Evolutionary conservation across 1,140 invertebrate genomes (phyloP), one percentile per base, ranked within the genome.

Genomic region (Drosophila varians): DNA sequence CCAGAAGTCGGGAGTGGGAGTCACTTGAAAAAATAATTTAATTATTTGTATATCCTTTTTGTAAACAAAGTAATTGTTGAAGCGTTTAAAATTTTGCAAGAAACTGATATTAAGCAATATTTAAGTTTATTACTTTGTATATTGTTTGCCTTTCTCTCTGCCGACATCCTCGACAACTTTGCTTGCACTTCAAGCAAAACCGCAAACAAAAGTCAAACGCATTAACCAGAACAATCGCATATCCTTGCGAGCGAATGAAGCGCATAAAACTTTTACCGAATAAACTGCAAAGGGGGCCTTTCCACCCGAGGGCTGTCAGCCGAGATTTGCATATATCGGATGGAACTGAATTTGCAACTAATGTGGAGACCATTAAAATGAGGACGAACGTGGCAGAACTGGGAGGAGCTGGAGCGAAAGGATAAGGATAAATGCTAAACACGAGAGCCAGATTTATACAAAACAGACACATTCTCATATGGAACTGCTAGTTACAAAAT

Each of bases 151-250:
- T n/a, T 34, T n/a, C n/a, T n/a, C n/a, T n/a, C n/a, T n/a, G 31
- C 31, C 9, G 3, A 56, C 11, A 28, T 4, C 55, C 55, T n/a
- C n/a, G 11, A 6, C n/a, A 12, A 34, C 11, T 26, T 7, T 12
- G 31, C 6, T n/a, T 5, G 31, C 31, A n/a, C 8, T 4, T n/a
- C 2, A 6, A 45, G 57, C 34, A 25, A 42, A 51, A 14, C 53
- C 54, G 38, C 57, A 47, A 80, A 79, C 77, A 73, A 77, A 77
- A 77, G 57, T 73, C 78, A 77, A 71, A 82, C 51, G 69, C 78
- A 83, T 82, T 82, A 82, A 77, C 42, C 43, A 73, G 53, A 52
- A 76, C 75, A 73, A 75, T 54, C 52, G 53, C 66, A 78, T 42
- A 42, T 68, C 51, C 64, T 47, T 58, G 60, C 52, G 46, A 68